Percentiles rank a stretch among this genome's conserved stretches.
phyloP scores from a whole-genome alignment of 92 coral and sea anemone genomes.

The Paramuricea clavata region DNA sequence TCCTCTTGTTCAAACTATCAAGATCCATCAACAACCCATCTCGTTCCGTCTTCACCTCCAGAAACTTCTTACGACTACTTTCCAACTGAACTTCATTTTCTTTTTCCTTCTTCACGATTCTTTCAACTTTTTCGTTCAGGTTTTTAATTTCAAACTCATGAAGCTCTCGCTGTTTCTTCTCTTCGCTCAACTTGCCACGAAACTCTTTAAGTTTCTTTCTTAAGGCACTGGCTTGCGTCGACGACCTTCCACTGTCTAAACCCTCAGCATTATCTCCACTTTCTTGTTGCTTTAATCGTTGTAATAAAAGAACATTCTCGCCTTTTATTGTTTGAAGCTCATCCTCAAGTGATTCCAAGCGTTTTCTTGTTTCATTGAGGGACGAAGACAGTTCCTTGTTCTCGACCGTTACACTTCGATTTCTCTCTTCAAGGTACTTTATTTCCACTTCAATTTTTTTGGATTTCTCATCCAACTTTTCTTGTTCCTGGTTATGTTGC shows the following conservation, averaged over 20 bases:
- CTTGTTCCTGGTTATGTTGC: neutral
- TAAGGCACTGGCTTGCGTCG: slow-evolving; percentile 2
- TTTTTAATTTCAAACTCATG: slow-evolving; percentile 34
- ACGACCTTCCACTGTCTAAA: slow-evolving; percentile 3
- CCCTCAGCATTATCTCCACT: neutral
- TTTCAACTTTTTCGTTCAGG: slow-evolving; percentile 46
- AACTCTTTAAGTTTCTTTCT: slow-evolving; percentile 38
- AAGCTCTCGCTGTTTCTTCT: slow-evolving; percentile 30
- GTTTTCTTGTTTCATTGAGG: slow-evolving; percentile 15
- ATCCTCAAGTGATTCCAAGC: slow-evolving; percentile 9
- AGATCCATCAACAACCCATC: slow-evolving; percentile 36
- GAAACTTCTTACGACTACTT: slow-evolving; percentile 9
- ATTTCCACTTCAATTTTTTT: neutral
- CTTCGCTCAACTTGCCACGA: slow-evolving; percentile 30
- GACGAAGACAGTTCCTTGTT: slow-evolving; percentile 1
- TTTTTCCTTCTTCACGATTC: slow-evolving; percentile 22
- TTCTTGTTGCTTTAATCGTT: slow-evolving; percentile 29
- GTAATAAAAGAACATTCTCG: slow-evolving; percentile 21
- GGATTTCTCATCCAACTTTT: neutral
- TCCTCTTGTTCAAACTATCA: slow-evolving; percentile 33
- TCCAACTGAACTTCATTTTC: slow-evolving; percentile 9
- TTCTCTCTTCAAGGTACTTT: neutral
- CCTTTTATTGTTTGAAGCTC: slow-evolving; percentile 10
- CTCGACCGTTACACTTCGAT: neutral
- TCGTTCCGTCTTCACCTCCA: slow-evolving; percentile 33